phyloP scores from a whole-genome alignment of 2,888 invertebrate species.

The Cerastoderma edule region DNA sequence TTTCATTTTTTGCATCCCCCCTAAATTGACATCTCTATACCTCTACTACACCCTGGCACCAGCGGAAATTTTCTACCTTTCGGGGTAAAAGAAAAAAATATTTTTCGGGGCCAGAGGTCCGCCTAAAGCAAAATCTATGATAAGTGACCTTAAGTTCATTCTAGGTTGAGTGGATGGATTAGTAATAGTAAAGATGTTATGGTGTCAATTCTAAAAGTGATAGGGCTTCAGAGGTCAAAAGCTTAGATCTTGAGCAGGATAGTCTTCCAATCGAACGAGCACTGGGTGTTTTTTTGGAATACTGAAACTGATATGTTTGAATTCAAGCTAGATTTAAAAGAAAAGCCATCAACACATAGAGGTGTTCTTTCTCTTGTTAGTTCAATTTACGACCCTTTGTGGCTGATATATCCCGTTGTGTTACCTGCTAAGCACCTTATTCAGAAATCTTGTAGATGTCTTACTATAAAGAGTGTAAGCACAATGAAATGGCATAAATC shows the following conservation, averaged over 20 bases:
- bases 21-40: no score
- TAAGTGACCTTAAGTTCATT: neutral
- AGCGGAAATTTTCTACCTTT: no score
- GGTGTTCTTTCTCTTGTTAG: conserved; percentile 52
- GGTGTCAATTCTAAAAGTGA: conserved; percentile 40
- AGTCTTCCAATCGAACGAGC: conserved; percentile 38
- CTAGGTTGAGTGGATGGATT: conserved; percentile 46
- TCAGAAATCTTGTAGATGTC: no score
- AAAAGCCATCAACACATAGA: conserved; percentile 41
- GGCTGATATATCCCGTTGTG: no score
- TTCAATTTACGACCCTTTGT: conserved; percentile 48
- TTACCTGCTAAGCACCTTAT: no score
- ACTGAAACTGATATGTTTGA: conserved; percentile 40
- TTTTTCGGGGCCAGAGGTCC: no score
- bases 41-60: no score
- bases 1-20: no score
- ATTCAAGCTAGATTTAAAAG: conserved; percentile 33
- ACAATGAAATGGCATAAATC: no score
- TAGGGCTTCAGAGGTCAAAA: conserved; percentile 28
- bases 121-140: neutral
- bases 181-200: conserved; percentile 50
- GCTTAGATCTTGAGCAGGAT: conserved; percentile 39
- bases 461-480: no score
- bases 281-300: conserved; percentile 47
- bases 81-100: no score